Percentiles rank a stretch among this genome's conserved stretches.
Conservation (phyloP, 35 echinoderm and acorn worm genomes). For the Chiridota heheva region DNA sequence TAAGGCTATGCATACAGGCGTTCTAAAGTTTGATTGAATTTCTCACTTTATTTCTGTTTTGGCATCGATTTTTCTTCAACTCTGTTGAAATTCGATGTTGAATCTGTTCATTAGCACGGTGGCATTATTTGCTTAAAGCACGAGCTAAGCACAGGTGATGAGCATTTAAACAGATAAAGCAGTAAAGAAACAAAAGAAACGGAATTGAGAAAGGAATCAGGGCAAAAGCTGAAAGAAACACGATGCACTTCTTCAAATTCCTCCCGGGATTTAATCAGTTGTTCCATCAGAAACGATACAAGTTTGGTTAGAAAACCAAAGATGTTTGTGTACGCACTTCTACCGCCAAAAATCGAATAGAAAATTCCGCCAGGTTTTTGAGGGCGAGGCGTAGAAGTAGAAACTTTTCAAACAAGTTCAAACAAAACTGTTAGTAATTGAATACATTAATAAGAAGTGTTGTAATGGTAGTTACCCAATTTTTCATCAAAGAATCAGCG, state of each 20-base stretch:
- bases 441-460: no score
- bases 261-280: slow-evolving; percentile 15
- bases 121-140: slow-evolving; percentile 36
- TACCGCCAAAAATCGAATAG: no score
- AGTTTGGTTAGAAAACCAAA: no score
- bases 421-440: no score
- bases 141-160: slow-evolving; percentile 36
- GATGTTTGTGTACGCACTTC: no score
- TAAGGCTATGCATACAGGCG: slow-evolving; percentile 40
- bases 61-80: slow-evolving; percentile 38
- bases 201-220: neutral
- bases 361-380: no score
- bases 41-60: slow-evolving; percentile 25
- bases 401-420: no score
- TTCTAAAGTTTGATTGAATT: slow-evolving; percentile 39
- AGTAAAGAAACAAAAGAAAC: neutral
- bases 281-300: slow-evolving; percentile 26
- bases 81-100: slow-evolving; percentile 15
- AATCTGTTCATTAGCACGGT: slow-evolving; percentile 43
- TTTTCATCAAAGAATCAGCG: no score
- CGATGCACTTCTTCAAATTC: slow-evolving; percentile 17
- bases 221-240: slow-evolving; percentile 15
- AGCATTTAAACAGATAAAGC: neutral
- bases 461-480: no score
- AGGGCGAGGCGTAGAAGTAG: no score